Conservation (phyloP, 1,140 invertebrate species). For the Drosophila ambigua region DNA sequence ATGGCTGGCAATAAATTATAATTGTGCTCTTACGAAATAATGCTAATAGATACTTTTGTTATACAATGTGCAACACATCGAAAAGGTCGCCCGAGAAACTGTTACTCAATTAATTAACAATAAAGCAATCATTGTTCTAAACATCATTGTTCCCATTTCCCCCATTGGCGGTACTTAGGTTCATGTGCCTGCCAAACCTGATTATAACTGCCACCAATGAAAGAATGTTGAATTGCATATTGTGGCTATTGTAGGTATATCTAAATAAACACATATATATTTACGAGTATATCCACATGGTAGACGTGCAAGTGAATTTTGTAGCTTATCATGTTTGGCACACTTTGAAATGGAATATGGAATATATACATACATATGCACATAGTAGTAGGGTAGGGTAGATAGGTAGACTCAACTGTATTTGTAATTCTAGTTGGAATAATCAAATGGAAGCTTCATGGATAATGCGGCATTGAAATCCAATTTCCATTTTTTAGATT, state of each 20-base stretch:
- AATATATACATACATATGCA: background rate
- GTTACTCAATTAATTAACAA: constrained; percentile 2
- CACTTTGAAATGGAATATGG: constrained; percentile 6
- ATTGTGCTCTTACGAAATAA: background rate
- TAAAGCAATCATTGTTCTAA: constrained; percentile 2
- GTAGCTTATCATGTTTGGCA: constrained; percentile 20
- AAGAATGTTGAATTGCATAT: constrained; percentile 11
- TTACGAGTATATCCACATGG: constrained; percentile 6
- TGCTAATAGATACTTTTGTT: constrained; percentile 1
- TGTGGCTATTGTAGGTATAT: background rate
- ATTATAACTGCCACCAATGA: constrained; percentile 1
- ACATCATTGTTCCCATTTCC: constrained; percentile 12
- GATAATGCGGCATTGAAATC: too few relatives aligned
- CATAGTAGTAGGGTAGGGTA: background rate
- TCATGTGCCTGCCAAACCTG: constrained; percentile 15
- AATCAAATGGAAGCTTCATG: too few relatives aligned
- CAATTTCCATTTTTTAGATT: too few relatives aligned
- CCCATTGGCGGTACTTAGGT: constrained; percentile 12
- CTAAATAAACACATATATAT: too few relatives aligned
- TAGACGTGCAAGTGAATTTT: constrained; percentile 14
- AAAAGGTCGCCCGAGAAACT: background rate
- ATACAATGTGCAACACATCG: background rate
- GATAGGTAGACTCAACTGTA: too few relatives aligned
- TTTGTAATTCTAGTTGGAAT: too few relatives aligned
- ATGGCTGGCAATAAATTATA: background rate